Evolutionary conservation across 2,888 invertebrate genomes (phyloP).

Genomic region (Morpho helenor): DNA sequence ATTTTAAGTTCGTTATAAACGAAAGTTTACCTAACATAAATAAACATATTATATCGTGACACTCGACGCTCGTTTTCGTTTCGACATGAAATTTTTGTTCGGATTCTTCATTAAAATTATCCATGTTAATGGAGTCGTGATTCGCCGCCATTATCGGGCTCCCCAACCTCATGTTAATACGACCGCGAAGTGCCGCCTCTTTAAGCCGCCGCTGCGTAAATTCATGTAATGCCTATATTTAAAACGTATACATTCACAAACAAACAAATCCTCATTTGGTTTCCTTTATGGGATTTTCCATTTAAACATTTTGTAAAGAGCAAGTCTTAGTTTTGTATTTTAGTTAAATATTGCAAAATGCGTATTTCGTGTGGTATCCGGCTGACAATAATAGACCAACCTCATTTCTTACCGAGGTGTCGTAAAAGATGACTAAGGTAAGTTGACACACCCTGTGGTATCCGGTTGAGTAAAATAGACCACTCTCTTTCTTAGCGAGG

Average conservation of each 20-base stretch:
- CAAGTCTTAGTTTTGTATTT: background rate
- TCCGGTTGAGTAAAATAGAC: too few relatives aligned
- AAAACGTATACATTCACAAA: slow-evolving; percentile 1
- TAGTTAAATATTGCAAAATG: background rate
- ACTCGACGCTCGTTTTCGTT: background rate
- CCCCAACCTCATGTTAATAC: slow-evolving; percentile 30
- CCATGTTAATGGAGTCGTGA: slow-evolving; percentile 26
- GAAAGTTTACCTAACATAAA: too few relatives aligned
- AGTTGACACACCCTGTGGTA: too few relatives aligned
- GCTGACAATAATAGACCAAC: too few relatives aligned
- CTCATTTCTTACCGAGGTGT: too few relatives aligned
- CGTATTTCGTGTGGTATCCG: too few relatives aligned
- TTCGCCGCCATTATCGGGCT: slow-evolving; percentile 25
- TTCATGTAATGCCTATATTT: slow-evolving; percentile 7
- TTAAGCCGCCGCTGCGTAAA: slow-evolving; percentile 26
- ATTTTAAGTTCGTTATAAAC: too few relatives aligned
- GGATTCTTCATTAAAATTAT: slow-evolving; percentile 23
- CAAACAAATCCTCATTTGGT: slow-evolving; percentile 1
- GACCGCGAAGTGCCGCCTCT: slow-evolving; percentile 26
- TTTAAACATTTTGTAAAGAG: background rate
- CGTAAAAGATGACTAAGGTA: too few relatives aligned
- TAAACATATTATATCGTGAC: background rate
- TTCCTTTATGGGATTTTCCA: background rate
- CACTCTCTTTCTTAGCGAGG: too few relatives aligned
- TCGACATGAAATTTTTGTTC: background rate